phyloP scores from a whole-genome alignment of 2,888 invertebrate species.

The Venusia cambrica region DNA sequence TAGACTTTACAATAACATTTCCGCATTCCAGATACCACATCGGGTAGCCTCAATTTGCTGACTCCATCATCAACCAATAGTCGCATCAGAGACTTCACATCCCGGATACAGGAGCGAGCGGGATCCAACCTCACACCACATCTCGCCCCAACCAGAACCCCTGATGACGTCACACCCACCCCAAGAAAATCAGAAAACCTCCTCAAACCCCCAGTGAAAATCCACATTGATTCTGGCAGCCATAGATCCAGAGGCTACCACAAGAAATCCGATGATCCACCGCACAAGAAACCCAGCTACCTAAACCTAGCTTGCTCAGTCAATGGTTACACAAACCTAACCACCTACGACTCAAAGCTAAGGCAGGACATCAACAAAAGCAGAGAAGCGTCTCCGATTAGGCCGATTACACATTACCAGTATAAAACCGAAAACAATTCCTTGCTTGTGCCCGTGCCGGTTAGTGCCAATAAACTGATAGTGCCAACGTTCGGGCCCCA shows the following conservation, averaged over 20 bases:
- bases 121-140: conserved; percentile 54
- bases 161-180: conserved; percentile 52
- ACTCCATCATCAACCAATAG: conserved; percentile 83
- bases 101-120: conserved; percentile 80
- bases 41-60: conserved; percentile 82
- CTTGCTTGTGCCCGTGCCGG: conserved; percentile 69
- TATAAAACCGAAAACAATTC: conserved; percentile 69
- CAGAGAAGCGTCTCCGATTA: conserved; percentile 86
- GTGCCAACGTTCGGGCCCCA: conserved; percentile 77
- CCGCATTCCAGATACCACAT: conserved; percentile 76
- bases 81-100: conserved; percentile 79
- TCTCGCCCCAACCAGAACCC: conserved; percentile 50
- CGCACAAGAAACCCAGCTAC: conserved; percentile 91
- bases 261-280: conserved; percentile 64
- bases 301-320: conserved; percentile 94
- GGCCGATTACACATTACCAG: conserved; percentile 79
- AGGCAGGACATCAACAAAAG: conserved; percentile 87
- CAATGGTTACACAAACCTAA: conserved; percentile 93
- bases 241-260: conserved; percentile 63
- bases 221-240: conserved; percentile 58
- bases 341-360: conserved; percentile 91
- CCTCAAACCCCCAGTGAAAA: conserved; percentile 68
- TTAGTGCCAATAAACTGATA: conserved; percentile 77
- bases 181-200: conserved; percentile 59
- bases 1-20: no score